Evolutionary conservation across 1,140 invertebrate genomes (phyloP), one percentile per base, ranked within the genome.

Genomic region (Ceratosolen fusciceps): DNA sequence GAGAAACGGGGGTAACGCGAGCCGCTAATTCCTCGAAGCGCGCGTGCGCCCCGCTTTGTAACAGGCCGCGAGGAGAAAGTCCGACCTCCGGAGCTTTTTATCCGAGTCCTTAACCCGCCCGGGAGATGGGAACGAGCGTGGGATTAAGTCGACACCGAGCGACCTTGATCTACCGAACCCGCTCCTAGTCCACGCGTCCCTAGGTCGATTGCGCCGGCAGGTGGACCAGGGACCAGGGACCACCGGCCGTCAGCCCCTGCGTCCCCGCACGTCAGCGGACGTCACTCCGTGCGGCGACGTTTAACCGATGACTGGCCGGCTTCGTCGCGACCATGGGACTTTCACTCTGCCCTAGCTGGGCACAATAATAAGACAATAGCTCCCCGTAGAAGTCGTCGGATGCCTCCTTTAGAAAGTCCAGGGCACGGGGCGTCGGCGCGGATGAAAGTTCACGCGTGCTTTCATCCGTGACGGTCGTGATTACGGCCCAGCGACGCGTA

Each of bases 361-460:
- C 54, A 19, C 26, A 21, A 56, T 4, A 56, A 56, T 56, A 24
- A 56, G 19, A 56, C 16, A 56, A 56, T n/a, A 3, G n/a, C n/a
- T n/a, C n/a, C n/a, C n/a, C n/a, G n/a, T n/a, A n/a, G n/a, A n/a
- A n/a, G n/a, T n/a, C n/a, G n/a, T n/a, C n/a, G 8, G n/a, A 56
- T 56, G n/a, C 10, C 54, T 56, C 9, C n/a, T 56, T 56, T 56
- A 56, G 54, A 56, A 56, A 56, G 54, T 10, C 54, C n/a, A 10
- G 7, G n/a, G n/a, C n/a, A n/a, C n/a, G n/a, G n/a, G n/a, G n/a
- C 83, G 82, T 85, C 84, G 81, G 82, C 74, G 60, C 70, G 54
- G 60, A 79, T 58, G 62, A 73, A 82, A 75, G 60, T 67, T 37
- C 5, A 10, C 16, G 2, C 29, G 5, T 19, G 1, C 29, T 19